phyloP scores from a whole-genome alignment of 2,797 vertebrate species.

The Chelonia mydas region DNA sequence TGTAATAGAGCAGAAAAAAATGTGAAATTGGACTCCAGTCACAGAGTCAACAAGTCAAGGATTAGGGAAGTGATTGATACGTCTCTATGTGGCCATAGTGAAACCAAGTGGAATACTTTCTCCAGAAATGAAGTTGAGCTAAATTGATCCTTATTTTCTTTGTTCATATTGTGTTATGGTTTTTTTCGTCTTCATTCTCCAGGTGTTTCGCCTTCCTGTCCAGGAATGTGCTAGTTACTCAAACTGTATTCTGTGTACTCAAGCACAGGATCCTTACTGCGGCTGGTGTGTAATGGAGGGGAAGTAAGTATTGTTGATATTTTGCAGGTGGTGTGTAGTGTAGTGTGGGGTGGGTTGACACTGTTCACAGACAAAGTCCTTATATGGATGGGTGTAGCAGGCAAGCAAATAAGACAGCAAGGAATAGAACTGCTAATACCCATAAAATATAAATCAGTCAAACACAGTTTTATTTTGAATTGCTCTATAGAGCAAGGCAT shows the following conservation, averaged over 20 bases:
- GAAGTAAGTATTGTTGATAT: constrained; percentile 80
- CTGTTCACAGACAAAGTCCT: not conserved
- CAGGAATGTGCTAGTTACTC: constrained; percentile 88
- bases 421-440: not conserved
- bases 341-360: not conserved
- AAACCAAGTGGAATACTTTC: not conserved
- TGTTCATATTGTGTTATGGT: not conserved
- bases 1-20: not conserved
- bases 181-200: constrained; percentile 19
- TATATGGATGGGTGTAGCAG: not conserved
- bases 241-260: constrained; percentile 88
- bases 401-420: not conserved
- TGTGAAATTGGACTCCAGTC: not conserved
- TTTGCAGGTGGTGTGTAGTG: not conserved
- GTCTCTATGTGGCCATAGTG: not conserved
- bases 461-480: not conserved
- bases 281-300: constrained; percentile 97
- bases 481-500: accelerated
- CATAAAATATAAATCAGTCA: not conserved
- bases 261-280: constrained; percentile 92
- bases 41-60: not conserved
- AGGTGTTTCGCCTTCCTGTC: constrained; percentile 92
- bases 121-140: not conserved
- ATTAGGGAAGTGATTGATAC: not conserved
- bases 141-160: not conserved